Evolutionary conservation across 1,140 invertebrate species (phyloP), one percentile per base, ranked within the genome.

Genomic region (Drosophila guanche): DNA sequence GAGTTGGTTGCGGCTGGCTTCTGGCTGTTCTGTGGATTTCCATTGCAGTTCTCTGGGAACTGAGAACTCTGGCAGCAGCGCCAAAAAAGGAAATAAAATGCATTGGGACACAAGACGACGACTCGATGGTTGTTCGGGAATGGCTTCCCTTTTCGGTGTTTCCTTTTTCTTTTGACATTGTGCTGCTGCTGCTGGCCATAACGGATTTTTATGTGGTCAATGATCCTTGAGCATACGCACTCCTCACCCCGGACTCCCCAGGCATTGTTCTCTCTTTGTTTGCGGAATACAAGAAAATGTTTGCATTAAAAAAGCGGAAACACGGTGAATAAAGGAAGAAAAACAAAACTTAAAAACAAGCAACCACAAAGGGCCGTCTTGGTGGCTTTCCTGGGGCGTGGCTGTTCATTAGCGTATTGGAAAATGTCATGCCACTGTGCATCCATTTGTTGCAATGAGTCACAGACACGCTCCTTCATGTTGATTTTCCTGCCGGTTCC

Each of bases 131-230:
- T 46, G 40, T 41, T 20, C 46, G 42, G 50, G 62, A 53, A 68
- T 76, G 61, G 71, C 41, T 41, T 46, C 54, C 41, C 61, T 55
- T 62, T 37, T 55, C 42, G 55, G 55, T 45, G 56, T 45, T 51
- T 58, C 54, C 52, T 59, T 40, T 40, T 72, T 10, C 47, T 47
- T 47, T 66, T 52, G 46, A 25, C 54, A 45, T 50, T 40, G 68
- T 56, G 54, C 41, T 51, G 56, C 29, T 10, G 33, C 33, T 37
- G 33, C 33, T 74, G 81, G 81, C 69, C 73, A 77, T 88, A 85
- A 85, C 81, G 81, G 81, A 51, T 54, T 88, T 86, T 86, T 86
- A 85, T 85, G 83, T 86, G 81, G 81, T 86, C 81, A 85, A 77
- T 77, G 81, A 85, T 85, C 81, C 83, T 85, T 77, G 48, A 48